Percentiles rank a stretch among this genome's conserved stretches.
phyloP scores from a whole-genome alignment of 2,113 vertebrate genomes.

The Lichenostomus cassidix region DNA sequence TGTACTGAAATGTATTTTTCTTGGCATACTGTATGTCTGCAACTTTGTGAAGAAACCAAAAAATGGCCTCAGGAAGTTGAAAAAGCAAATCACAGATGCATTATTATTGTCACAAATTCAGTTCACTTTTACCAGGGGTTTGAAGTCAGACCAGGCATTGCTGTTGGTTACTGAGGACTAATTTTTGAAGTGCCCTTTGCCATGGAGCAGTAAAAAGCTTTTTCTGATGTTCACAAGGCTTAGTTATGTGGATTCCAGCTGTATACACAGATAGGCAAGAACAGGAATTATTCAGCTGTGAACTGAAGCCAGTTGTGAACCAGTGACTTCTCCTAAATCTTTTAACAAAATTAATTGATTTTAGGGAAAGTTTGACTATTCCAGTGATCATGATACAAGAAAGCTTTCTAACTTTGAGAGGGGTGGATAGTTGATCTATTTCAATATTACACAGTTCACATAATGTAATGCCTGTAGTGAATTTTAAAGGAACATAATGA shows the following conservation, averaged over 20 bases:
- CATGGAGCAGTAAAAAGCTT: not conserved
- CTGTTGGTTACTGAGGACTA: not conserved
- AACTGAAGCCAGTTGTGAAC: constrained; percentile 10
- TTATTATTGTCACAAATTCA: not conserved
- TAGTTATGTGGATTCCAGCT: not conserved
- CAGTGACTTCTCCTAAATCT: not conserved
- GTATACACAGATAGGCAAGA: not conserved
- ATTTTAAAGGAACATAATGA: not conserved
- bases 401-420: not conserved
- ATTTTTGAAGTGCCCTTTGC: constrained; percentile 10
- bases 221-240: not conserved
- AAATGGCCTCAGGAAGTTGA: not conserved
- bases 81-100: not conserved
- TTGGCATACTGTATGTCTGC: not conserved
- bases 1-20: not conserved
- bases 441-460: not conserved
- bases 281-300: not conserved
- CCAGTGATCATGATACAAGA: not conserved
- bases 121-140: not conserved
- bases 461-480: not conserved
- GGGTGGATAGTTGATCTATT: not conserved
- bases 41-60: not conserved
- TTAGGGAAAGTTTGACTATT: not conserved
- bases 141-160: not conserved
- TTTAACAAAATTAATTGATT: not conserved